A percentile compares a stretch with the other conserved stretches of the same genome.
Conservation (phyloP, 2,797 vertebrate species). For the Schizopygopsis pylzovi region DNA sequence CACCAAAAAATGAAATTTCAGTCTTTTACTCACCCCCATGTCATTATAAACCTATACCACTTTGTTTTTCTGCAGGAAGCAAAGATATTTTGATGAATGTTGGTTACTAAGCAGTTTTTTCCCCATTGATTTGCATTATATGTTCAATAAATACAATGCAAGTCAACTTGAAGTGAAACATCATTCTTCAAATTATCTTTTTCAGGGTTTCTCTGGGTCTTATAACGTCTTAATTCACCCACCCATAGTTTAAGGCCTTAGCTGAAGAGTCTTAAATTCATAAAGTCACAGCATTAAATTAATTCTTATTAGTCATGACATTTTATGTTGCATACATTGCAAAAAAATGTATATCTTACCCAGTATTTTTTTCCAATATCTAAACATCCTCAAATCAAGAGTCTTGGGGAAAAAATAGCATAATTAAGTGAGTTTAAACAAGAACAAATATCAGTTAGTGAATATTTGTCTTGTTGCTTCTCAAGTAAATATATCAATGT, state of each 20-base stretch:
- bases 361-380: too few relatives aligned
- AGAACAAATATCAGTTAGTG: too few relatives aligned
- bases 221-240: background rate
- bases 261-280: background rate
- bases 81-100: background rate
- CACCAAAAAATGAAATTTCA: background rate
- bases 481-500: too few relatives aligned
- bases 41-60: background rate
- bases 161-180: background rate
- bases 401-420: too few relatives aligned
- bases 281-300: background rate
- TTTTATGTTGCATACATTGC: too few relatives aligned
- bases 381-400: too few relatives aligned
- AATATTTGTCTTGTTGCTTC: too few relatives aligned
- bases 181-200: background rate
- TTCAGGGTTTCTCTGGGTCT: background rate
- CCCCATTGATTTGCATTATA: background rate
- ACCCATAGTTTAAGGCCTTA: background rate
- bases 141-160: background rate
- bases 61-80: background rate
- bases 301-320: too few relatives aligned
- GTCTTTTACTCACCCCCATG: background rate
- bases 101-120: background rate
- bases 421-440: too few relatives aligned
- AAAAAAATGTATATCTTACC: too few relatives aligned